Conservation (phyloP, 35 echinoderm and acorn worm genomes). For the Ophiothrix spiculata region DNA sequence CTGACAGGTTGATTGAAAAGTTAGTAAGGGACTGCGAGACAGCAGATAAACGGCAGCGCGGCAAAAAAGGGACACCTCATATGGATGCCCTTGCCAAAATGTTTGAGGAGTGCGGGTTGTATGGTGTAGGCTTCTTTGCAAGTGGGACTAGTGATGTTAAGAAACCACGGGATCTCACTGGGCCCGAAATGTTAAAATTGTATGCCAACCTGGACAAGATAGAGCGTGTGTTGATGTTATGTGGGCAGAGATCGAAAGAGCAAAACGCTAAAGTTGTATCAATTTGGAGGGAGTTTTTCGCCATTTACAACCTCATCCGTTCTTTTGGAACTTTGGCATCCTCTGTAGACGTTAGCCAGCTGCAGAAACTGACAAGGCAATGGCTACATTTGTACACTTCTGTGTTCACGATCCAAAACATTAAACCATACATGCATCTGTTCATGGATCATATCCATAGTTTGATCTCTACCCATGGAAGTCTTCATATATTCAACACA, state of each 20-base stretch:
- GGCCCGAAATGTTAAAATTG: not conserved
- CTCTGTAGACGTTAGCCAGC: not conserved
- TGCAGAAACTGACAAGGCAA: not conserved
- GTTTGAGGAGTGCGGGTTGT: not conserved
- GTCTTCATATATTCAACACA: conserved; percentile 2
- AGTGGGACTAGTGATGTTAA: not conserved
- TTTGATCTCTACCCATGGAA: not conserved
- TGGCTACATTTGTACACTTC: conserved; percentile 8
- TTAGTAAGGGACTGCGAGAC: not conserved
- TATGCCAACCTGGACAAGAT: not conserved
- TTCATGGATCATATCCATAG: conserved; percentile 11
- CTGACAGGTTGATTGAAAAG: not conserved
- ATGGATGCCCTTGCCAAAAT: not conserved
- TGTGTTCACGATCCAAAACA: not conserved
- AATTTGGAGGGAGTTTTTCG: not conserved
- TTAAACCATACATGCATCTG: conserved; percentile 29
- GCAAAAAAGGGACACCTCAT: not conserved
- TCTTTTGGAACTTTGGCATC: not conserved
- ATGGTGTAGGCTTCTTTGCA: not conserved
- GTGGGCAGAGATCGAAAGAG: not conserved
- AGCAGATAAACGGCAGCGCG: not conserved
- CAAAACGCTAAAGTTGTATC: not conserved
- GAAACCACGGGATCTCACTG: not conserved
- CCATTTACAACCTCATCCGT: not conserved
- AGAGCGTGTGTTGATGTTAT: not conserved